phyloP scores from a whole-genome alignment of 2,888 invertebrate genomes.

The Pristionchus mayeri region DNA sequence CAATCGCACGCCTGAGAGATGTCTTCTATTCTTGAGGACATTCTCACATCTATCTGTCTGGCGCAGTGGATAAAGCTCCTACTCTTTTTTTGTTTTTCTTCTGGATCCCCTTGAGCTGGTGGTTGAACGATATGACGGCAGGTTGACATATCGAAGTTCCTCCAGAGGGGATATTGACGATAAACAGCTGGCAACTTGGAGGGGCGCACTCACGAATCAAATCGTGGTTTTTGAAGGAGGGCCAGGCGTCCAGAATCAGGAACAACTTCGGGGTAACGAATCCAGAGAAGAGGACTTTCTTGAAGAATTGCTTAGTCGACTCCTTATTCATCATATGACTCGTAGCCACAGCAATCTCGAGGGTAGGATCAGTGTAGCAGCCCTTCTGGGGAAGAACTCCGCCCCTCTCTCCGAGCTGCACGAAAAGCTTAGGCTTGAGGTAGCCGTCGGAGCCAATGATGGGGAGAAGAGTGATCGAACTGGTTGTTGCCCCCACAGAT shows the following conservation, averaged over 20 bases:
- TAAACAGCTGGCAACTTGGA: slow-evolving; percentile 2
- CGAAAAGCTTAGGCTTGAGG: no score
- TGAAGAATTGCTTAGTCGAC: not conserved
- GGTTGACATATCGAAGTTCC: not conserved
- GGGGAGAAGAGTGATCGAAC: no score
- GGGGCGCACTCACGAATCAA: not conserved
- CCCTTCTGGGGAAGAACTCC: not conserved
- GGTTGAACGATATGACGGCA: not conserved
- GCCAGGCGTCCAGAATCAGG: not conserved
- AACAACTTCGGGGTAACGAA: not conserved
- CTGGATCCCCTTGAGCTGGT: slow-evolving; percentile 5
- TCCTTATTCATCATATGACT: slow-evolving; percentile 13
- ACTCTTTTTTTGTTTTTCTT: no score
- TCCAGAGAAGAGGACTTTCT: not conserved
- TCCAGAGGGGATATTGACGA: not conserved
- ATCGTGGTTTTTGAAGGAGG: not conserved
- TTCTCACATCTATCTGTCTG: no score
- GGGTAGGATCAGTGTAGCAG: not conserved
- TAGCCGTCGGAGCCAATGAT: no score
- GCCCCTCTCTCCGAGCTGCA: no score
- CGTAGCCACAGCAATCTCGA: not conserved
- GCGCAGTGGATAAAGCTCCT: no score
- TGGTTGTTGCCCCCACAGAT: no score
- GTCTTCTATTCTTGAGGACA: no score
- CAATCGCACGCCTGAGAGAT: no score